These are phyloP conservation scores for Geococcyx californianus DNA, from an alignment of 2,113 vertebrate species.

Conservation along the genomic window DNA sequence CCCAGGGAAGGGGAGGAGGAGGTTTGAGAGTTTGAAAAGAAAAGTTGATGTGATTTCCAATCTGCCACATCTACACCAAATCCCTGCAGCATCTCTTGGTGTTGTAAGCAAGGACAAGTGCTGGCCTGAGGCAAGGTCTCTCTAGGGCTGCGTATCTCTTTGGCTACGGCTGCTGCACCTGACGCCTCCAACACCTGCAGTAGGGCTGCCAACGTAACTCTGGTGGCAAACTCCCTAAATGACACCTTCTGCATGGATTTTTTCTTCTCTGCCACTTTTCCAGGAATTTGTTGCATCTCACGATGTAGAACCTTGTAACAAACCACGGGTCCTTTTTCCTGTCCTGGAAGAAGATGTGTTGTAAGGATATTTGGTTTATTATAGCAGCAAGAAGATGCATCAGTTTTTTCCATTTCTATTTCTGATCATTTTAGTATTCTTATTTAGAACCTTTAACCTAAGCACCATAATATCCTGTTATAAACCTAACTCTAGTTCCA, in stretches of 20 bases:
- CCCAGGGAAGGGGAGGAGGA: background rate
- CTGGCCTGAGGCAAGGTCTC: background rate
- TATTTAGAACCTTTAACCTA: background rate
- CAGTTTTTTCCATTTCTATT: background rate
- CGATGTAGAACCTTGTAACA: background rate
- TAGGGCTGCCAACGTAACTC: accelerated
- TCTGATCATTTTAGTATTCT: background rate
- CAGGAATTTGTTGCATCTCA: background rate
- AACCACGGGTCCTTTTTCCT: background rate
- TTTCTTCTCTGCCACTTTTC: background rate
- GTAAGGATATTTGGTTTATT: background rate
- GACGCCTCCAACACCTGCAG: accelerated
- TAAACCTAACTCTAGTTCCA: background rate
- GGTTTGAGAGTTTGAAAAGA: background rate
- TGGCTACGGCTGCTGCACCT: background rate
- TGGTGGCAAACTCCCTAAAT: background rate
- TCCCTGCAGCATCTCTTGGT: background rate
- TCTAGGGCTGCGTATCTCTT: background rate
- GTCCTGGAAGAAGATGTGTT: background rate
- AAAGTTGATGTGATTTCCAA: background rate
- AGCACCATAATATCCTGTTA: background rate
- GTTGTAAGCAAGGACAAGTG: accelerated
- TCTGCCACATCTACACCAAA: accelerated
- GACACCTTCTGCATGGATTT: background rate
- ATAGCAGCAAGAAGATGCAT: background rate